Base-by-base conservation (phyloP, 2,797 vertebrate genomes). In the Etheostoma nigrum region DNA sequence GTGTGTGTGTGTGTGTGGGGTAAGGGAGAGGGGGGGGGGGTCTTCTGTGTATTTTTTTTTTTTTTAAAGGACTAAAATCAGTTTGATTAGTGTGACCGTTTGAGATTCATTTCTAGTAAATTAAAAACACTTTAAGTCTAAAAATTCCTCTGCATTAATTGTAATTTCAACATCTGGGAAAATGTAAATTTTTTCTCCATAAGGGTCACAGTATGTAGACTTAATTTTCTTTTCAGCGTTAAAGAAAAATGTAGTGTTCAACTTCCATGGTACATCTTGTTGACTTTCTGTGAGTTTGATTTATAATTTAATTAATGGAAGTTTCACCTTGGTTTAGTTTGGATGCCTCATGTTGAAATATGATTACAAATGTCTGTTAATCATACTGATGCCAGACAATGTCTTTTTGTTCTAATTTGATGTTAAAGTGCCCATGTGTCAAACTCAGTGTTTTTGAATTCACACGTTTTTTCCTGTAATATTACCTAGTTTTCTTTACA, bases 191-290 rank as follows among this genome's bases (percentile, higher is more conserved):
- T 78, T 15, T 25, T 40, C 36, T 40, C 30, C 54, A 54, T 67
- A 64, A 75, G 42, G 72, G 83, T 89, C 76, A 79, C 81, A 95
- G 77, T 96, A 94, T 82, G 65, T 96, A 95, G 96, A 95, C 78
- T 70, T 76, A 16, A 66, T 74, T 33, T 48, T 66, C 72, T 76
- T 78, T 48, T 51, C 92, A 93, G 94, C 91, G 80, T 95, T 95
- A 90, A 92, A 94, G 93, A 93, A 91, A 81, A 94, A 93, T 93
- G 94, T 95, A 95, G 96, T 96, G 95, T 96, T 96, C 94, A 96
- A 96, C 96, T 97, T 96, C 95, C 95, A 96, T 94, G 97, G 97
- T 98, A 97, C 96, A 96, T 97, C 95, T 96, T 95, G 96, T 96
- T 95, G 95, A 96, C 93, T 96, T 97, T 96, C 94, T 96, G 96